Evolutionary conservation across 1,140 invertebrate genomes (phyloP), one percentile per base, ranked within the genome.

Genomic region (Armadillidium nasatum): DNA sequence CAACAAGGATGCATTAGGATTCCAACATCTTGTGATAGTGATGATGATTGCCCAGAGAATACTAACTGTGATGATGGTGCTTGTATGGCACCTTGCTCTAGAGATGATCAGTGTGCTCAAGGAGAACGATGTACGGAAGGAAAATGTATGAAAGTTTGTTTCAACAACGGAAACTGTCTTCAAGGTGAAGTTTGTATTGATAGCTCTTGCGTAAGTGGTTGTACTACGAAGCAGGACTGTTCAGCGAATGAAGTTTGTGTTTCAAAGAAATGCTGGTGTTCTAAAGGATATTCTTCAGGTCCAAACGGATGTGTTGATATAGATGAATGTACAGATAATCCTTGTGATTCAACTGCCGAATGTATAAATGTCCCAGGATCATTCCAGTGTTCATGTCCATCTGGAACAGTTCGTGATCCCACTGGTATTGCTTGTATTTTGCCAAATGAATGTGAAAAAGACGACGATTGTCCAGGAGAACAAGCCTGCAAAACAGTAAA

Each of bases 111-210:
- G 68, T 95, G 93, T 83, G 93, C 92, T n/a, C 77, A 79, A 50
- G 94, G 94, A 13, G 94, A 96, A 85, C 88, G 91, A 70, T 96
- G 94, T 81, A 88, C 88, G 72, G 89, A 91, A 75, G 91, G 89
- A 78, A 88, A 91, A 44, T 96, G 93, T 80, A 87, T 90, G 15
- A 94, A 94, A 86, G 88, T 95, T 44, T 96, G 94, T 83, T 94
- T 94, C 82, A 89, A 91, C 4, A 94, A 94, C 82, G 92, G 91
- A 81, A 96, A 95, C 82, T 96, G 94, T 80, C 86, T 94, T 76
- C 90, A 91, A 9, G 94, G 94, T 73, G 94, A 96, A 87, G 89
- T 95, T 66, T 96, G 94, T 82, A 88, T 89, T n/a, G 89, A 91
- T 79, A 93, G 93, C 50, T 87, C 89, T 23, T 96, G 94, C 82